Evolutionary conservation across 2,888 invertebrate genomes (phyloP), one percentile per base, ranked within the genome.

Genomic region (Polydrusus cervinus): DNA sequence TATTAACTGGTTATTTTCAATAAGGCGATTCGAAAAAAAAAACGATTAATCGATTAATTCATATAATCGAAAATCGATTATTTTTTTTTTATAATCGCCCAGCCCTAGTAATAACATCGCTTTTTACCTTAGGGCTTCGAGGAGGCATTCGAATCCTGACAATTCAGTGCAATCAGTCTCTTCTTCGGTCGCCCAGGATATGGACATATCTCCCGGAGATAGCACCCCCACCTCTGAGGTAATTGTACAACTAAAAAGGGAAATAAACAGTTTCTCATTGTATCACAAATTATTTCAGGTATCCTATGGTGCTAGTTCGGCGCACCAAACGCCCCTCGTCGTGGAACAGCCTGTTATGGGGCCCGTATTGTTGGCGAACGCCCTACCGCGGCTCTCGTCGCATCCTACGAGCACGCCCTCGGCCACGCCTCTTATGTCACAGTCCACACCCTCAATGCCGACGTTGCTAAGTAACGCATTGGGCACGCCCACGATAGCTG

Each of bases 161-260:
- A 75, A 81, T 75, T 71, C 81, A 75, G 78, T 78, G 70, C 80
- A 80, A 74, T 78, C 75, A 30, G 75, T 75, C 13, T 65, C 75
- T n/a, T 77, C 68, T 5, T 76, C 76, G 6, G 70, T 71, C 18
- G 76, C 76, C 38, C 94, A 96, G 87, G 97, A 97, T 84, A 97
- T 97, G 97, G 97, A 97, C 85, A 97, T 97, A 84, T 97, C 97
- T 75, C 96, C 96, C 14, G 95, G 95, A 81, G 93, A 95, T 84
- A 96, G 95, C 85, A 96, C 95, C 78, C 95, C 95, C 47, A 92
- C 95, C 72, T 95, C 95, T 30, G 95, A 95, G 88, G 92, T 93
- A 79, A 64, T n/a, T n/a, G n/a, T n/a, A n/a, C n/a, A n/a, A n/a
- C n/a, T n/a, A n/a, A n/a, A n/a, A n/a, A n/a, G n/a, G n/a, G n/a